Evolutionary conservation across 2,888 invertebrate species (phyloP).

Genomic region (Drosophila paramelanica): DNA sequence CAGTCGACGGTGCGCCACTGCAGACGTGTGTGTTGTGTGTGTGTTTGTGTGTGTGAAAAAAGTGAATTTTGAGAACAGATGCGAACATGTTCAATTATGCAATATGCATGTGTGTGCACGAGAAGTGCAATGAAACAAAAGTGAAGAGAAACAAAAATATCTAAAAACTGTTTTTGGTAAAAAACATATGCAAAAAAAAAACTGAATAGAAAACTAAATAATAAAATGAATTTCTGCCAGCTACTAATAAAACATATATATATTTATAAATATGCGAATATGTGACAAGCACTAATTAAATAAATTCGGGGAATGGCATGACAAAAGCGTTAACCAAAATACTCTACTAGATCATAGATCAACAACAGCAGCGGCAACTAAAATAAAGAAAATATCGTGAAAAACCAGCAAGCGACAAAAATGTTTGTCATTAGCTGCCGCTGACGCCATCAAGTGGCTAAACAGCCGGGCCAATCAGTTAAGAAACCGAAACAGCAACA

Average conservation of each 20-base stretch:
- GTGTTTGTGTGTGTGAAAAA: neutral
- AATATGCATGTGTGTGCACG: slow-evolving; percentile 25
- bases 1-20: slow-evolving; percentile 63
- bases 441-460: slow-evolving; percentile 65
- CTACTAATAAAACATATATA: slow-evolving; percentile 13
- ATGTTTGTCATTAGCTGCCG: slow-evolving; percentile 65
- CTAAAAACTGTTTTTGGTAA: slow-evolving; percentile 23
- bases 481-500: slow-evolving; percentile 12
- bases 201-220: slow-evolving; percentile 6
- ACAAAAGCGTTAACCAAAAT: slow-evolving; percentile 50
- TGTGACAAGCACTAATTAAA: slow-evolving; percentile 54
- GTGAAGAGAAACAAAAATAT: slow-evolving; percentile 33
- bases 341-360: slow-evolving; percentile 64
- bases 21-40: slow-evolving; percentile 51
- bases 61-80: neutral
- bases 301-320: slow-evolving; percentile 61
- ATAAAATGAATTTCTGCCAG: slow-evolving; percentile 42
- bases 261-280: slow-evolving; percentile 33
- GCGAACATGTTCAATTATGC: slow-evolving; percentile 36
- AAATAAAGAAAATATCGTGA: slow-evolving; percentile 21
- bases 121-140: slow-evolving; percentile 27
- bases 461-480: slow-evolving; percentile 39
- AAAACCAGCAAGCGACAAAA: slow-evolving; percentile 42
- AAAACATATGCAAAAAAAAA: slow-evolving; percentile 15
- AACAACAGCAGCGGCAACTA: slow-evolving; percentile 21